Conservation (phyloP, 1,140 invertebrate species). For the Thaumetopoea pityocampa region DNA sequence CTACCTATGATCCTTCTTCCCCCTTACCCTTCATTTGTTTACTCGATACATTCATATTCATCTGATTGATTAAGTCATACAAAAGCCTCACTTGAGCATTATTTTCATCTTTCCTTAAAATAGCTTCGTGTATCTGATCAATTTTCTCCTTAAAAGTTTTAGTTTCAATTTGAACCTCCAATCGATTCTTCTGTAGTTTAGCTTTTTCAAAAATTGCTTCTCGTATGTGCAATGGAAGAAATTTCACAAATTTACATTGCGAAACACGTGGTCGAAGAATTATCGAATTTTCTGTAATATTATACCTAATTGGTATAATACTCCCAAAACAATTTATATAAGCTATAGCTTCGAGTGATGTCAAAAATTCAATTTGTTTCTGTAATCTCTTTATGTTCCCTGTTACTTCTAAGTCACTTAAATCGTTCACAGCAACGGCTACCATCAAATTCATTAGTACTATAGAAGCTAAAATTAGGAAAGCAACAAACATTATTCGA, state of each 20-base stretch:
- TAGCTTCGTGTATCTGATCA: slow-evolving; percentile 46
- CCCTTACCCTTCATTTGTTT: no score
- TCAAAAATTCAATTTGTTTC: slow-evolving; percentile 70
- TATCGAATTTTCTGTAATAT: slow-evolving; percentile 1
- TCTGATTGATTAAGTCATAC: no score
- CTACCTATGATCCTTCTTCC: no score
- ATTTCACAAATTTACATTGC: slow-evolving; percentile 29
- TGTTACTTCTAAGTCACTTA: slow-evolving; percentile 76
- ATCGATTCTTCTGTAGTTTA: slow-evolving; percentile 44
- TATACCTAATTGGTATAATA: slow-evolving; percentile 1
- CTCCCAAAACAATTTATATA: slow-evolving; percentile 46
- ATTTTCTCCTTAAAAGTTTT: slow-evolving; percentile 40
- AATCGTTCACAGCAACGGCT: slow-evolving; percentile 80
- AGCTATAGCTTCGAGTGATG: slow-evolving; percentile 57
- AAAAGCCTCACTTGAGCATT: no score
- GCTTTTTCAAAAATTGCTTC: slow-evolving; percentile 58
- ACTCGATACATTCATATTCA: no score
- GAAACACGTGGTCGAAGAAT: not conserved
- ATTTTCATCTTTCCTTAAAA: slow-evolving; percentile 31
- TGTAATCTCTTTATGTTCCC: slow-evolving; percentile 69
- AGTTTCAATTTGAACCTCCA: slow-evolving; percentile 38
- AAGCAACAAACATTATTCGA: slow-evolving; percentile 77
- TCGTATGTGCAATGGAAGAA: slow-evolving; percentile 39
- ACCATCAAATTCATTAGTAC: slow-evolving; percentile 80
- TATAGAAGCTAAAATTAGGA: slow-evolving; percentile 79